A percentile compares a stretch with the other conserved stretches of the same genome.
Conservation (phyloP, 1,140 invertebrate species). For the Drosophila elegans region DNA sequence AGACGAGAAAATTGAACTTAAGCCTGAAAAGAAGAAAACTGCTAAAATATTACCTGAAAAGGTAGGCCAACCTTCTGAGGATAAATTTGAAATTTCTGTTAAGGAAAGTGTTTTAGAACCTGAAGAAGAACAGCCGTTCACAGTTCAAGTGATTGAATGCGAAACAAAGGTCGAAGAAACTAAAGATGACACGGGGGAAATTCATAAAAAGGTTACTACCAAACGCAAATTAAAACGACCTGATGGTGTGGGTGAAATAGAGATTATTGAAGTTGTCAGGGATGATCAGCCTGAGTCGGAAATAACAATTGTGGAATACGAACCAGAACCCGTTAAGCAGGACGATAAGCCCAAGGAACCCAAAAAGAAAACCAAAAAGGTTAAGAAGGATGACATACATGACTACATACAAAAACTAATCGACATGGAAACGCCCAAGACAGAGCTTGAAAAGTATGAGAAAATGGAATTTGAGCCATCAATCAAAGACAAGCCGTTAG, state of each 20-base stretch:
- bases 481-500: conserved; percentile 65
- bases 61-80: conserved; percentile 12
- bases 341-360: conserved; percentile 67
- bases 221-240: conserved; percentile 84
- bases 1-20: conserved; percentile 18
- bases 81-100: conserved; percentile 46
- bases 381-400: conserved; percentile 76
- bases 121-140: conserved; percentile 36
- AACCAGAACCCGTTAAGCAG: conserved; percentile 49
- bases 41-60: conserved; percentile 28
- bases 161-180: conserved; percentile 70
- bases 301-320: conserved; percentile 75
- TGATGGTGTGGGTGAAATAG: conserved; percentile 78
- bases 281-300: conserved; percentile 83
- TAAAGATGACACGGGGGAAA: conserved; percentile 66
- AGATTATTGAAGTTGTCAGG: conserved; percentile 83
- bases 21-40: conserved; percentile 22
- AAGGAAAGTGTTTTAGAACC: conserved; percentile 48
- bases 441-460: conserved; percentile 81
- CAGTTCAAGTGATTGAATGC: conserved; percentile 70
- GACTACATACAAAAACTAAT: conserved; percentile 78
- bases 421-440: conserved; percentile 79
- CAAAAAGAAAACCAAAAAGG: conserved; percentile 71
- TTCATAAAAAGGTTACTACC: conserved; percentile 84
- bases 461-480: conserved; percentile 75